Evolutionary conservation across 2,113 vertebrate species (phyloP).

Genomic region (Channa maculata): DNA sequence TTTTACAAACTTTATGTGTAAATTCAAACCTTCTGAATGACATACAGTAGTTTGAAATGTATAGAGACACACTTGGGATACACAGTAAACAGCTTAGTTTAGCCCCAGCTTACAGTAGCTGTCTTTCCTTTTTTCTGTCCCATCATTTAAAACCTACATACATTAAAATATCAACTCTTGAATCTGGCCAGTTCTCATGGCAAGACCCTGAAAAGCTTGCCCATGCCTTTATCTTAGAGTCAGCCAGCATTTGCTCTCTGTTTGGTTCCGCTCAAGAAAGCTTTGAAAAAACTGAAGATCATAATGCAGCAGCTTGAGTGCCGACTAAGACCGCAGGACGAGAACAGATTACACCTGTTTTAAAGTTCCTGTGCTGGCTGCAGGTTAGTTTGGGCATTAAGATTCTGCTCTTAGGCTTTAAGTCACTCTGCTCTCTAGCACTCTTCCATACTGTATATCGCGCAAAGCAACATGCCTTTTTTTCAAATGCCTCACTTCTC

Average conservation of each 20-base stretch:
- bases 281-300: conserved; percentile 20
- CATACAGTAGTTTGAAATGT: too few species aligned
- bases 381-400: conserved; percentile 34
- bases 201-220: background rate
- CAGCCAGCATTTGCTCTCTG: background rate
- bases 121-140: too few species aligned
- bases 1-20: too few species aligned
- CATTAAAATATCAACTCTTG: background rate
- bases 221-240: conserved; percentile 7
- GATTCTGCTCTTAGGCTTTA: conserved; percentile 14
- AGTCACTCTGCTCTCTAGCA: background rate
- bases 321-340: conserved; percentile 9
- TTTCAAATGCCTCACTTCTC: conserved; percentile 15
- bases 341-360: conserved; percentile 18
- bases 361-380: conserved; percentile 16
- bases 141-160: background rate
- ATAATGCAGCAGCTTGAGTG: conserved; percentile 9
- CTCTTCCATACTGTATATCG: conserved; percentile 7
- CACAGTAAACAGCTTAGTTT: too few species aligned
- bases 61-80: too few species aligned
- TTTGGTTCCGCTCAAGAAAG: conserved; percentile 2
- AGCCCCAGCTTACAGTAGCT: too few species aligned
- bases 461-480: conserved; percentile 1
- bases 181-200: background rate
- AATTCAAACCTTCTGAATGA: too few species aligned